Conservation (phyloP, 2,113 vertebrate species). For the Bagarius yarrelli region DNA sequence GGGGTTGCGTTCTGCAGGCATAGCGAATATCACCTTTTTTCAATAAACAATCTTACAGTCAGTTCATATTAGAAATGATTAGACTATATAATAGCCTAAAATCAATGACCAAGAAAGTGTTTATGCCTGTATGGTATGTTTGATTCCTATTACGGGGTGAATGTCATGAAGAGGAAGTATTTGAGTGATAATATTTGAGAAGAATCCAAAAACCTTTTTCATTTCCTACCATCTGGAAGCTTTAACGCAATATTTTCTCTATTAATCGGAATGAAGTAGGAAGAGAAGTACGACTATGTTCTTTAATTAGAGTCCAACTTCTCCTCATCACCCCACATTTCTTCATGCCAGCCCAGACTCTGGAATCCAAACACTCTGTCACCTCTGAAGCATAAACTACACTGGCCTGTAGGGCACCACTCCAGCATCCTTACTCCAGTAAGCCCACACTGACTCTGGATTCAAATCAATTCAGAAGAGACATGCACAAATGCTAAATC, state of each 20-base stretch:
- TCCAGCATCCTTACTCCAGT: conserved; percentile 9
- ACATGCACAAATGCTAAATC: conserved; percentile 13
- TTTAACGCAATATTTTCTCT: conserved; percentile 27
- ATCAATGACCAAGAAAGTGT: not conserved
- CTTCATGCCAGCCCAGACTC: conserved; percentile 22
- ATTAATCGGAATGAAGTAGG: conserved; percentile 32
- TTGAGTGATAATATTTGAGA: conserved; percentile 32
- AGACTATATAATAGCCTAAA: not conserved
- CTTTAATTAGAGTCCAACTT: conserved; percentile 29
- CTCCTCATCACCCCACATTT: conserved; percentile 33
- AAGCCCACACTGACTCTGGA: not conserved
- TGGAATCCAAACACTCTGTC: conserved; percentile 48
- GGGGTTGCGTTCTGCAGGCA: conserved; percentile 34
- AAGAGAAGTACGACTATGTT: conserved; percentile 42
- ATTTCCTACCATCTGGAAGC: conserved; percentile 11
- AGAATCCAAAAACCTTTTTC: conserved; percentile 26
- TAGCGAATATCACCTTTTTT: conserved; percentile 36
- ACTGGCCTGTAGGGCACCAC: not conserved
- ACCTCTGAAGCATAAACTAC: conserved; percentile 39
- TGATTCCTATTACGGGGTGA: conserved; percentile 29
- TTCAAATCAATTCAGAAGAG: not conserved
- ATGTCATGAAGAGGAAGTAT: conserved; percentile 33
- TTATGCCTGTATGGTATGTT: conserved; percentile 29
- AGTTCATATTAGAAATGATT: not conserved
- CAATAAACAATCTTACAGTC: conserved; percentile 2